These are phyloP conservation scores for Sphecodes monilicornis DNA, from an alignment of 2,888 invertebrate genomes.

Conservation along the genomic window DNA sequence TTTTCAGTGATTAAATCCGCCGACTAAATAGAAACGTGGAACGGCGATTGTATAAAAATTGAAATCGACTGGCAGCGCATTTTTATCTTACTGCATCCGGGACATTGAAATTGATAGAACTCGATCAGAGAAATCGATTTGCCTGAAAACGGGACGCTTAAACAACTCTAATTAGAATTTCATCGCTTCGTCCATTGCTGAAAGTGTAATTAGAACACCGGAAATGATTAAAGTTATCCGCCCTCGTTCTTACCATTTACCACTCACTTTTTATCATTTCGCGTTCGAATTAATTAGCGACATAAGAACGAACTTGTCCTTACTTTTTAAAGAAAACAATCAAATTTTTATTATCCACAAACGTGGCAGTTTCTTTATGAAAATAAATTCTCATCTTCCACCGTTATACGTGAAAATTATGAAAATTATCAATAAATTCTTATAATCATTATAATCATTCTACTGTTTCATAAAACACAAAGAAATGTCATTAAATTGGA, in stretches of 20 bases:
- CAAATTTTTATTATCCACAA: background rate
- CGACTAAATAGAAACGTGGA: background rate
- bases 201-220: background rate
- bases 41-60: background rate
- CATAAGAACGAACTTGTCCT: background rate
- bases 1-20: background rate
- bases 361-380: background rate
- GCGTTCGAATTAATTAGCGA: background rate
- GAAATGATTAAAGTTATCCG: background rate
- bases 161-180: constrained; percentile 13
- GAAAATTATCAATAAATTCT: no score
- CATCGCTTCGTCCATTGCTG: background rate
- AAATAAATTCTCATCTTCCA: background rate
- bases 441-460: no score
- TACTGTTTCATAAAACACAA: no score
- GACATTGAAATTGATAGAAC: background rate
- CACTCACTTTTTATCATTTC: background rate
- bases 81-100: background rate
- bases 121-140: background rate
- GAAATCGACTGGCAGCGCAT: background rate
- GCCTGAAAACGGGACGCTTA: background rate
- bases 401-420: no score
- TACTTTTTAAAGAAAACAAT: background rate
- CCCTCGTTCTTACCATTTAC: no score
- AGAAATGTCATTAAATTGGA: no score